phyloP scores from a whole-genome alignment of 2,888 invertebrate genomes.

The Leucophenga montana region DNA sequence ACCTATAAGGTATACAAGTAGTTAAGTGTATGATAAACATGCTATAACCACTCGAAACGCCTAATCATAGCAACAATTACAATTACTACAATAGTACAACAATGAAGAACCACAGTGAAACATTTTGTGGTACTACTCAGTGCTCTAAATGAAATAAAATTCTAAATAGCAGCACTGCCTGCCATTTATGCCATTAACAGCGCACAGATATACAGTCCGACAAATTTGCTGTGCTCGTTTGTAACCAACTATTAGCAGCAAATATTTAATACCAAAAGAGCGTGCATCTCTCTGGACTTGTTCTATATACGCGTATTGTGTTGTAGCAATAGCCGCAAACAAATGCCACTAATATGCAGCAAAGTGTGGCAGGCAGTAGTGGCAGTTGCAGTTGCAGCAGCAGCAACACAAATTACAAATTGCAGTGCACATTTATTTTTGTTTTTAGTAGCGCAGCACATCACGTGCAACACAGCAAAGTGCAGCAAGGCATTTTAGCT shows the following conservation, averaged over 20 bases:
- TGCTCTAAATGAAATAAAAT: neutral
- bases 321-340: slow-evolving; percentile 14
- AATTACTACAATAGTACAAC: no score
- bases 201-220: no score
- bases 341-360: slow-evolving; percentile 27
- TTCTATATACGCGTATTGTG: neutral
- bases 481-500: no score
- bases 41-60: no score
- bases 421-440: slow-evolving; percentile 7
- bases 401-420: neutral
- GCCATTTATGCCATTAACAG: neutral
- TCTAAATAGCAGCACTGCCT: slow-evolving; percentile 27
- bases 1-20: no score
- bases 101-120: neutral
- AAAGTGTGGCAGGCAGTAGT: neutral
- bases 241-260: slow-evolving; percentile 12
- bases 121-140: neutral
- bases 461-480: no score
- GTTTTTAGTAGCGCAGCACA: no score
- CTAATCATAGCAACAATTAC: no score
- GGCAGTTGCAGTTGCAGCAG: no score
- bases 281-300: neutral
- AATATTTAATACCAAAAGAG: slow-evolving; percentile 12
- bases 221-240: neutral
- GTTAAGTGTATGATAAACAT: no score